Percentiles rank a stretch among this genome's conserved stretches.
Evolutionary conservation across 2,797 vertebrate species (phyloP).

Genomic region (Ataeniobius toweri): DNA sequence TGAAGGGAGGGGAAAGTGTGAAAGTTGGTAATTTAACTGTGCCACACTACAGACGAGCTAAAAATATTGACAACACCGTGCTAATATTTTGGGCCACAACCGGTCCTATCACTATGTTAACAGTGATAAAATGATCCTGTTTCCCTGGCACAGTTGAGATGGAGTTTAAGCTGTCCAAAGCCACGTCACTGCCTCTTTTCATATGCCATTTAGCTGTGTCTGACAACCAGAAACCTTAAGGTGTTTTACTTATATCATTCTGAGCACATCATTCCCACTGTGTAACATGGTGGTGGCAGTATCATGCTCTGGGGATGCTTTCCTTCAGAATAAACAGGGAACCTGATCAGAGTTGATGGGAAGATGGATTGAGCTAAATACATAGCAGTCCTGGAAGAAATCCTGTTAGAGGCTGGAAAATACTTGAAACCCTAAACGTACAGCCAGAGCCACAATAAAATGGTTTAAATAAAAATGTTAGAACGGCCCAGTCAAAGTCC

Average conservation of each 20-base stretch:
- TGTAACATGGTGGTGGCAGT: background rate
- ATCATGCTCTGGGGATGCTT: background rate
- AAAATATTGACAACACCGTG: background rate
- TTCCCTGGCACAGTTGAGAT: background rate
- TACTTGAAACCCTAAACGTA: too few relatives aligned
- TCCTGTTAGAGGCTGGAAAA: background rate
- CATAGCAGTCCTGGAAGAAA: background rate
- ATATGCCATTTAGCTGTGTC: background rate
- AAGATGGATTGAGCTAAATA: too few relatives aligned
- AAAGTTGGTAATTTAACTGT: background rate
- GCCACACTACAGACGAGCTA: background rate
- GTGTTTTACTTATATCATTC: too few relatives aligned
- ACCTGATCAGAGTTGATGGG: too few relatives aligned
- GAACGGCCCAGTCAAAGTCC: background rate
- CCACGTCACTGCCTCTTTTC: background rate
- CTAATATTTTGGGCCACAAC: too few relatives aligned
- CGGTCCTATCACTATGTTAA: too few relatives aligned
- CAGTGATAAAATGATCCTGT: background rate
- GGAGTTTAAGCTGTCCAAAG: background rate
- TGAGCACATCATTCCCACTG: background rate
- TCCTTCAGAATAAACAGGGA: background rate
- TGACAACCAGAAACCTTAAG: background rate
- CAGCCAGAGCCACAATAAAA: too few relatives aligned
- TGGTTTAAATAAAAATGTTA: background rate
- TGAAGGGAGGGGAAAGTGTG: background rate